Percentiles rank a stretch among this genome's conserved stretches.
phyloP scores from a whole-genome alignment of 2,888 invertebrate species.

The Ypsolopha scabrella region DNA sequence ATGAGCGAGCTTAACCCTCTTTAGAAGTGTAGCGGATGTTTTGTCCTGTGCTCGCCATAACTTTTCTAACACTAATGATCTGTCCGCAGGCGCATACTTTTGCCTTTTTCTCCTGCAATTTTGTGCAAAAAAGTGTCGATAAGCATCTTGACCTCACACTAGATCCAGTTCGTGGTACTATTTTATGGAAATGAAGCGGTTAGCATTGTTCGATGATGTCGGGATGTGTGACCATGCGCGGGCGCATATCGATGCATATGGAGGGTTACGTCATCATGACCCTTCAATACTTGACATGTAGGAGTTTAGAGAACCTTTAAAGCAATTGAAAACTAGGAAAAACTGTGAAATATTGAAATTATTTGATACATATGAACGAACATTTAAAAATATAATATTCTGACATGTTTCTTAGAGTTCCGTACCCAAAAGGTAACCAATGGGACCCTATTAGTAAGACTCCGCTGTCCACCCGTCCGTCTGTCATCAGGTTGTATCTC shows the following conservation, averaged over 20 bases:
- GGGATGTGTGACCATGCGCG: constrained; percentile 1
- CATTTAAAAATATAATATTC: too few species aligned
- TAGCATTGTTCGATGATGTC: constrained; percentile 56
- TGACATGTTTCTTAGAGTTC: too few species aligned
- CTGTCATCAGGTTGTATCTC: too few species aligned
- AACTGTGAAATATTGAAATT: too few species aligned
- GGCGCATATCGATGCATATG: background rate
- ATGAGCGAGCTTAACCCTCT: too few species aligned
- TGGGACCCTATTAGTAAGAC: too few species aligned
- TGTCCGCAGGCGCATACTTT: background rate
- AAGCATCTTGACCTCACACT: constrained; percentile 40
- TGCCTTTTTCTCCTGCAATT: constrained; percentile 6
- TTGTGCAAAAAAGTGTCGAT: constrained; percentile 8
- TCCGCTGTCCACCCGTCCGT: too few species aligned
- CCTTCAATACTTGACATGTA: background rate
- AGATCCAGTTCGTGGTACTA: constrained; percentile 50
- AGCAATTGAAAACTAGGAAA: background rate
- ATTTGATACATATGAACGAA: too few species aligned
- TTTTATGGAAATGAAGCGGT: constrained; percentile 61
- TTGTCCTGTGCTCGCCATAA: background rate
- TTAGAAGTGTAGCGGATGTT: background rate
- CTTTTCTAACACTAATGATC: constrained; percentile 1
- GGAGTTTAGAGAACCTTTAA: background rate
- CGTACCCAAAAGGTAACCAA: too few species aligned
- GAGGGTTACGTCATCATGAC: background rate